phyloP scores from a whole-genome alignment of 2,888 invertebrate genomes.

The Drosophila rubida region DNA sequence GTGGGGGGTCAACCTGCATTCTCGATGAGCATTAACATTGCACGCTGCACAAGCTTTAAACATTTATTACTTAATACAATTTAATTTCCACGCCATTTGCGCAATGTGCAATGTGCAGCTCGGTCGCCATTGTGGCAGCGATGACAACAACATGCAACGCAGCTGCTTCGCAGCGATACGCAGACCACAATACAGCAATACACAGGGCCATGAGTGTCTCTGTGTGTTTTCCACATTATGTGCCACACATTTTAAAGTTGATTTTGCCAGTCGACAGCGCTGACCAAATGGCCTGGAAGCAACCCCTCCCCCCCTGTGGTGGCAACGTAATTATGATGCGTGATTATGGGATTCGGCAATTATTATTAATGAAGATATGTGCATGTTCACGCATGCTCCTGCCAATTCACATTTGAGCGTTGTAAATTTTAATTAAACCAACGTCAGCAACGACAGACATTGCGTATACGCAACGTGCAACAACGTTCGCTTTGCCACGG shows the following conservation, averaged over 20 bases:
- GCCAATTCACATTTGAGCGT: conserved; percentile 26
- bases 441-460: conserved; percentile 8
- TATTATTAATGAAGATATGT: conserved; percentile 58
- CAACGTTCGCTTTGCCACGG: conserved; percentile 18
- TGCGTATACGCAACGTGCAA: conserved; percentile 38
- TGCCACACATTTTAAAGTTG: conserved; percentile 38
- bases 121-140: conserved; percentile 48
- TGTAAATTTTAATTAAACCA: conserved; percentile 51
- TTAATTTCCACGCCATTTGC: conserved; percentile 66
- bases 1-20: neutral
- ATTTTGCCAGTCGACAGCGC: conserved; percentile 19
- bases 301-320: neutral
- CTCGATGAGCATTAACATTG: conserved; percentile 45
- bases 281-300: conserved; percentile 37
- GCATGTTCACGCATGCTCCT: conserved; percentile 28
- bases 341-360: conserved; percentile 58
- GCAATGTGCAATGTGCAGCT: conserved; percentile 46
- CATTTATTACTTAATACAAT: conserved; percentile 70
- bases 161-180: conserved; percentile 34
- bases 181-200: conserved; percentile 39
- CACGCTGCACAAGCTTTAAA: conserved; percentile 57
- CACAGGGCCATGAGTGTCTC: conserved; percentile 2
- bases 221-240: conserved; percentile 39
- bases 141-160: conserved; percentile 39
- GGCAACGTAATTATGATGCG: conserved; percentile 31